Evolutionary conservation across 1,140 invertebrate species (phyloP), one percentile per base, ranked within the genome.

Genomic region (Drosophila kohkoa): DNA sequence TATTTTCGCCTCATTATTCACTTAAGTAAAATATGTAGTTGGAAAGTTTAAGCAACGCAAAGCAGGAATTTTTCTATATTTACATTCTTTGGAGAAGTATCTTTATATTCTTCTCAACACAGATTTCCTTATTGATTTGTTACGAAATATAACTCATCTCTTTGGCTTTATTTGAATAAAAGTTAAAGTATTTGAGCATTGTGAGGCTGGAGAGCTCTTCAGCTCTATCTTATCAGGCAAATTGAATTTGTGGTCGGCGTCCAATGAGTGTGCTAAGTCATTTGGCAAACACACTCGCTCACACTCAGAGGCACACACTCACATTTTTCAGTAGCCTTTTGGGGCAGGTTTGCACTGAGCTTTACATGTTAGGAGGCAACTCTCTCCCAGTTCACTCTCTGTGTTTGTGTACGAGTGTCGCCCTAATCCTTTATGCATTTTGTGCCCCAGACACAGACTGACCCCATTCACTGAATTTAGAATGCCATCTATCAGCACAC

Each of bases 1-100:
- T 89, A 81, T 89, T 89, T 89, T 71, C 77, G 77, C 74, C 78
- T 88, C 85, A 88, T 88, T 89, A 89, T 89, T 89, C 87, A 89
- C 75, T 89, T 79, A 66, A 48, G 55, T 25, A 10, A 57, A 80
- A 57, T 54, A 30, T 77, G 45, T 74, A 59, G 62, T 10, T 45
- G 38, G 16, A 55, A 45, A 52, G 51, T 74, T 71, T 11, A 15
- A 38, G 7, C 35, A 10, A 38, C 35, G 35, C 7, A 8, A 38
- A 1, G 16, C 46, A 43, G n/a, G 11, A 11, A 43, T 13, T 4
- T 43, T 13, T n/a, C 4, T 43, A 13, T 43, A 13, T 43, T 43
- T 43, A 43, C 3, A 13, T 43, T 3, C 1, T 13, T 43, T 43
- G 13, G n/a, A 43, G n/a, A n/a, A 43, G 13, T 13, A 6, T 38